These are phyloP conservation scores for Morone chrysops DNA, from an alignment of 2,113 vertebrate genomes.

Conservation along the genomic window DNA sequence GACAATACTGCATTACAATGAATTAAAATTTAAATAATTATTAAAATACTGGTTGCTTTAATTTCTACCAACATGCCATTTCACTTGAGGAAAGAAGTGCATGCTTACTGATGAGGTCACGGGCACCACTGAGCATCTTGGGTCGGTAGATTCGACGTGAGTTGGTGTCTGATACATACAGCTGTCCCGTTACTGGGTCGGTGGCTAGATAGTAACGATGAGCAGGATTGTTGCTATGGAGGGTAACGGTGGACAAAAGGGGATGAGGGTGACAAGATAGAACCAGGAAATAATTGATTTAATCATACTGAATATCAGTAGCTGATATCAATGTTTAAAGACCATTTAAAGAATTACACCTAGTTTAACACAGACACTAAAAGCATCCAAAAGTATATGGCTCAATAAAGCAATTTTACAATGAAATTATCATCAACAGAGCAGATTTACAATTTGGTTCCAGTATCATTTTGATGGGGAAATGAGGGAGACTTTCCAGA, in stretches of 20 bases:
- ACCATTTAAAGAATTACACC: not conserved
- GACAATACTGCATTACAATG: not conserved
- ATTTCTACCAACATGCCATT: not conserved
- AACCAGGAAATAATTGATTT: not conserved
- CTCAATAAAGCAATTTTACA: not conserved
- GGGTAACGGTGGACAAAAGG: constrained; percentile 1
- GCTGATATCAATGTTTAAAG: not conserved
- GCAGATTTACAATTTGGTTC: constrained; percentile 1
- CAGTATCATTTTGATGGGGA: not conserved
- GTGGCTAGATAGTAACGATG: constrained; percentile 97
- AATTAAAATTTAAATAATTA: not conserved
- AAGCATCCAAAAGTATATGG: not conserved
- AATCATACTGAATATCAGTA: not conserved
- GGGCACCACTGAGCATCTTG: constrained; percentile 90
- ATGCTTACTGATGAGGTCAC: constrained; percentile 89
- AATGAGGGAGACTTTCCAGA: not conserved
- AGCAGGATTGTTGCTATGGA: constrained; percentile 94
- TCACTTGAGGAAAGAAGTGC: not conserved
- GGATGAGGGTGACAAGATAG: not conserved
- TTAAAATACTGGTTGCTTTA: not conserved
- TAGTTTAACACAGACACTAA: not conserved
- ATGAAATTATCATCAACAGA: not conserved
- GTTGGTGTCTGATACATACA: constrained; percentile 97
- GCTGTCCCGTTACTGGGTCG: constrained; percentile 93
- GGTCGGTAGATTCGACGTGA: constrained; percentile 95